Evolutionary conservation across 2,888 invertebrate genomes (phyloP).

Genomic region (Athalia circularis): DNA sequence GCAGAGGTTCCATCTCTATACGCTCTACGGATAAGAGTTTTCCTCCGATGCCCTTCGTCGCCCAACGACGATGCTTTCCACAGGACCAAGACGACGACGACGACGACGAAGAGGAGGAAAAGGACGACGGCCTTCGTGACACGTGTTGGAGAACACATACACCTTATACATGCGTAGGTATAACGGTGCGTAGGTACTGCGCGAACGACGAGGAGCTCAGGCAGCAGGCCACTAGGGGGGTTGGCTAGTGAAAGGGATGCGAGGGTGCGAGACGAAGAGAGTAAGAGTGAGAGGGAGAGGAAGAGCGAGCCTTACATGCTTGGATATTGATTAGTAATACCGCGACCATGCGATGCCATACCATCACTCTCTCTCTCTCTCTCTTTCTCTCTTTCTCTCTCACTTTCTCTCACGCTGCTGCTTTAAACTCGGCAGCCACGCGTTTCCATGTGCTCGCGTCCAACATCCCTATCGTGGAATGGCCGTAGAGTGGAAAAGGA

Average conservation of each 20-base stretch:
- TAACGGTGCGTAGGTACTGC: slow-evolving; percentile 27
- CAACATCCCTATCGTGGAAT: neutral
- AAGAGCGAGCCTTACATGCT: slow-evolving; percentile 42
- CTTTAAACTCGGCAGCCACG: slow-evolving; percentile 5
- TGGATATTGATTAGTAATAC: slow-evolving; percentile 49
- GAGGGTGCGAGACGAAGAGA: slow-evolving; percentile 28
- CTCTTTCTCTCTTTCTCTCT: neutral
- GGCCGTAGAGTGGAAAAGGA: too few relatives aligned
- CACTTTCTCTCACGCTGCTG: slow-evolving; percentile 9
- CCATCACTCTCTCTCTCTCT: slow-evolving; percentile 7
- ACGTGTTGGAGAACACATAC: slow-evolving; percentile 41
- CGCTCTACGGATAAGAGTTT: slow-evolving; percentile 14
- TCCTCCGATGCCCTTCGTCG: neutral
- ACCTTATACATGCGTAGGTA: neutral
- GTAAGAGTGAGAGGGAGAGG: slow-evolving; percentile 17
- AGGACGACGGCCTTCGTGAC: slow-evolving; percentile 17
- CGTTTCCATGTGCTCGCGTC: slow-evolving; percentile 20
- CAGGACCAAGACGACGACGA: slow-evolving; percentile 35
- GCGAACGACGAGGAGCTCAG: slow-evolving; percentile 28
- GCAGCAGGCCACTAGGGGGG: slow-evolving; percentile 9
- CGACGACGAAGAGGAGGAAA: slow-evolving; percentile 6
- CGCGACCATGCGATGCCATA: slow-evolving; percentile 41
- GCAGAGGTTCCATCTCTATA: neutral
- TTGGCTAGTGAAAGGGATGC: slow-evolving; percentile 44
- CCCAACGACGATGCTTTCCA: slow-evolving; percentile 7